Evolutionary conservation across 2,888 invertebrate species (phyloP).

Genomic region (Brenthis daphne): DNA sequence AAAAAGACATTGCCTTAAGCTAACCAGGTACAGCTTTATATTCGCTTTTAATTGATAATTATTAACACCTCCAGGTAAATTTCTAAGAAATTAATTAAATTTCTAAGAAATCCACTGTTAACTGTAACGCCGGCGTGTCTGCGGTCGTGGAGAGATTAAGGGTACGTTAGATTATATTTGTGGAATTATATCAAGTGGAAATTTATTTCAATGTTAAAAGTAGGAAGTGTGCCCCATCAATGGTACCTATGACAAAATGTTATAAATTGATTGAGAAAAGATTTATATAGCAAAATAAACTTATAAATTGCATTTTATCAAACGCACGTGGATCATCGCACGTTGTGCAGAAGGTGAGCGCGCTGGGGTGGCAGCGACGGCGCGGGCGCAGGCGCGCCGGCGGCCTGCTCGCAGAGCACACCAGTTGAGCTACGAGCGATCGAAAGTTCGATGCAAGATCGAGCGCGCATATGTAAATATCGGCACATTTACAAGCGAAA

Average conservation of each 20-base stretch:
- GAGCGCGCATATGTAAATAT: constrained; percentile 82
- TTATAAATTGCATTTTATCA: constrained; percentile 18
- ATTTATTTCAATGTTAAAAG: constrained; percentile 29
- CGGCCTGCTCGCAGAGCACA: constrained; percentile 62
- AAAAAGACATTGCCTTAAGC: too few relatives aligned
- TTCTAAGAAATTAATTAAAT: too few relatives aligned
- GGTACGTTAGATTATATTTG: constrained; percentile 24
- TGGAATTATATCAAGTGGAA: constrained; percentile 25
- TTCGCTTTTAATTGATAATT: constrained; percentile 5
- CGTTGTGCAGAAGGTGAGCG: constrained; percentile 66
- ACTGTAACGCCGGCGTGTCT: too few relatives aligned
- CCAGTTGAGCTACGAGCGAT: constrained; percentile 71
- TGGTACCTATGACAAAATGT: background rate
- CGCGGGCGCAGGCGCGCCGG: constrained; percentile 43
- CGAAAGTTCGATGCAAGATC: constrained; percentile 81
- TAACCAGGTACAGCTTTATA: too few relatives aligned
- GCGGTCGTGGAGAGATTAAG: background rate
- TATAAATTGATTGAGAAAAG: background rate
- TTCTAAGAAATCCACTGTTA: too few relatives aligned
- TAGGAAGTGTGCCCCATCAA: background rate
- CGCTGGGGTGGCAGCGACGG: constrained; percentile 64
- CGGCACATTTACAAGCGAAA: constrained; percentile 83
- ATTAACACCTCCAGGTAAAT: background rate
- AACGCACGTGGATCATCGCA: constrained; percentile 79
- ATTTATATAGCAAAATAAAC: background rate